Evolutionary conservation across 2,888 invertebrate genomes (phyloP).

Genomic region (Trichogramma evanescens): DNA sequence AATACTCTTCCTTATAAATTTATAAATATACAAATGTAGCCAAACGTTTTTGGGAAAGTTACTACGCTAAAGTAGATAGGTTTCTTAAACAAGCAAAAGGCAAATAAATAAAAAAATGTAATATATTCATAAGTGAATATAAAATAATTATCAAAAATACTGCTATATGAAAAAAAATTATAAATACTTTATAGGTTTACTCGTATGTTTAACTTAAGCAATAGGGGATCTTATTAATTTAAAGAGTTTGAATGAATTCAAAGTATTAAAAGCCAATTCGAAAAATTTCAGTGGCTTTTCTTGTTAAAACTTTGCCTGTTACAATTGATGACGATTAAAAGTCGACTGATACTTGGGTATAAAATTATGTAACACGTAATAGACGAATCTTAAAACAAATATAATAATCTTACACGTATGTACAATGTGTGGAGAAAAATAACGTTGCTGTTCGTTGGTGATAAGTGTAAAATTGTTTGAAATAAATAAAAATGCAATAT

Average conservation of each 20-base stretch:
- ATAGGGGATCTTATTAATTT: too few species aligned
- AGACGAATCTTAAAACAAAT: slow-evolving; percentile 32
- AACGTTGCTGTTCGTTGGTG: slow-evolving; percentile 32
- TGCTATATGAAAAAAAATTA: background rate
- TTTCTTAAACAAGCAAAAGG: slow-evolving; percentile 11
- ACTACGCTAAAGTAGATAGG: background rate
- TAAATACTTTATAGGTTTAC: too few species aligned
- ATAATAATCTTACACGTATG: background rate
- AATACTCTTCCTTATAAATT: slow-evolving; percentile 9
- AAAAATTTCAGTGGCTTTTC: slow-evolving; percentile 27
- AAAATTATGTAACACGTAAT: slow-evolving; percentile 25
- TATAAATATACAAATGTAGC: background rate
- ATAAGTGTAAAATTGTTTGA: slow-evolving; percentile 10
- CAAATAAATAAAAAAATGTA: background rate
- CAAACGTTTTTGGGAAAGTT: slow-evolving; percentile 9
- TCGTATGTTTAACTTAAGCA: too few species aligned
- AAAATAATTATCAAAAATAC: background rate
- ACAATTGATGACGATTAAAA: slow-evolving; percentile 25
- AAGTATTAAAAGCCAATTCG: slow-evolving; percentile 27
- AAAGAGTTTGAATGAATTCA: slow-evolving; percentile 13
- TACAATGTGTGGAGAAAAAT: slow-evolving; percentile 9
- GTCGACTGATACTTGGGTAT: slow-evolving; percentile 37
- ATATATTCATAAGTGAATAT: too few species aligned
- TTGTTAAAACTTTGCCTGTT: slow-evolving; percentile 35
- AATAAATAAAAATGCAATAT: slow-evolving; percentile 17